A percentile compares a stretch with the other conserved stretches of the same genome.
Conservation (phyloP, 2,888 invertebrate species). For the Drosophila peninsularis region DNA sequence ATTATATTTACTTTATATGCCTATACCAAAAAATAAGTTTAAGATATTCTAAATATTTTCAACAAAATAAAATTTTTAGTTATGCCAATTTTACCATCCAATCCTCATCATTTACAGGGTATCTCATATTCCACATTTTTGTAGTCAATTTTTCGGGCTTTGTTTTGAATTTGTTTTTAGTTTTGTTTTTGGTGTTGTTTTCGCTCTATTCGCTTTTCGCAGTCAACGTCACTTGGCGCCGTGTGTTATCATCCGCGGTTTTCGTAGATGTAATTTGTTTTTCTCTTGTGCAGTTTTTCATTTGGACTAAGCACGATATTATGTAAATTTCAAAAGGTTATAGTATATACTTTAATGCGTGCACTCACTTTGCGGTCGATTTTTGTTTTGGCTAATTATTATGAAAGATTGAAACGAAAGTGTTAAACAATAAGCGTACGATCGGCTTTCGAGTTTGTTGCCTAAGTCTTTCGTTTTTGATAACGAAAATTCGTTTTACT, state of each 20-base stretch:
- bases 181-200: constrained; percentile 20
- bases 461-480: constrained; percentile 48
- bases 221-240: constrained; percentile 8
- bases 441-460: constrained; percentile 37
- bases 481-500: not conserved
- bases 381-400: constrained; percentile 25
- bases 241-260: constrained; percentile 30
- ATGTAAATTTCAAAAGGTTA: constrained; percentile 50
- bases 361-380: constrained; percentile 29
- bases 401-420: constrained; percentile 39
- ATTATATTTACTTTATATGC: no score
- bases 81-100: not conserved
- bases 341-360: constrained; percentile 43
- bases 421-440: constrained; percentile 14
- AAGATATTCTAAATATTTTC: no score
- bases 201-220: constrained; percentile 26
- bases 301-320: constrained; percentile 33
- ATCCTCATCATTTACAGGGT: constrained; percentile 11
- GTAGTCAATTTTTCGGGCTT: constrained; percentile 5
- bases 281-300: constrained; percentile 21
- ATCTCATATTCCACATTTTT: constrained; percentile 6
- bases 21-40: no score
- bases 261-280: constrained; percentile 17
- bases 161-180: constrained; percentile 31
- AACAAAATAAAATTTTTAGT: not conserved